phyloP scores from a whole-genome alignment of 1,140 invertebrate species.

The Myzus persicae region DNA sequence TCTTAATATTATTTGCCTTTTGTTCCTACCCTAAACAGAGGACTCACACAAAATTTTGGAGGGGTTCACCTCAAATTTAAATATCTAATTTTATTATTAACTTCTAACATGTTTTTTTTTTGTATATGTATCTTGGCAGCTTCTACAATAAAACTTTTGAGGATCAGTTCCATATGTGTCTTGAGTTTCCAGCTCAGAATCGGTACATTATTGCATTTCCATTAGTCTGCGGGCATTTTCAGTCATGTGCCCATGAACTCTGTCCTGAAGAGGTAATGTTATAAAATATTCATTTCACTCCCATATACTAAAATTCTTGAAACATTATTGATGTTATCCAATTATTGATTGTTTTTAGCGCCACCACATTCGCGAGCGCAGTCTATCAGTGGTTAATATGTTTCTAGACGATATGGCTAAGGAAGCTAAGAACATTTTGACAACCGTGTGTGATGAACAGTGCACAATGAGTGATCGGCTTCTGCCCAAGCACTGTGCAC shows the following conservation, averaged over 20 bases:
- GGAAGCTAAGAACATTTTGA: conserved; percentile 98
- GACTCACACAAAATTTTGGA: not conserved
- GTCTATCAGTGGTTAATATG: conserved; percentile 95
- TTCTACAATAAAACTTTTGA: conserved; percentile 98
- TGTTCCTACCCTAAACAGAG: not conserved
- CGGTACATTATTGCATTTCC: conserved; percentile 97
- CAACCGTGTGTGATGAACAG: conserved; percentile 97
- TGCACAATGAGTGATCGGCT: conserved; percentile 92
- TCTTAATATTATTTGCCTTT: not conserved
- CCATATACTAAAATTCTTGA: not conserved
- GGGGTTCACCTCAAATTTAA: not conserved
- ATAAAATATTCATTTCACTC: not conserved
- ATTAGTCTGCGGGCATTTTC: conserved; percentile 96
- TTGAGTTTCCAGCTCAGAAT: conserved; percentile 98
- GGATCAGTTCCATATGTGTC: conserved; percentile 97
- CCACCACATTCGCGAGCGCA: conserved; percentile 93
- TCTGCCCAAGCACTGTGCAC: conserved; percentile 93
- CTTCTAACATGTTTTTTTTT: not conserved
- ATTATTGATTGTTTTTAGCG: conserved; percentile 67
- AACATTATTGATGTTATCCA: not conserved
- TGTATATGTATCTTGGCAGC: conserved; percentile 65
- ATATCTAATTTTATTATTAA: not conserved
- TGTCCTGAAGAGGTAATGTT: conserved; percentile 91
- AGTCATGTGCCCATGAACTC: conserved; percentile 96
- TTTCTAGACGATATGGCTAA: conserved; percentile 99